Evolutionary conservation across 1,140 invertebrate genomes (phyloP), one percentile per base, ranked within the genome.

Genomic region (Halyomorpha halys): DNA sequence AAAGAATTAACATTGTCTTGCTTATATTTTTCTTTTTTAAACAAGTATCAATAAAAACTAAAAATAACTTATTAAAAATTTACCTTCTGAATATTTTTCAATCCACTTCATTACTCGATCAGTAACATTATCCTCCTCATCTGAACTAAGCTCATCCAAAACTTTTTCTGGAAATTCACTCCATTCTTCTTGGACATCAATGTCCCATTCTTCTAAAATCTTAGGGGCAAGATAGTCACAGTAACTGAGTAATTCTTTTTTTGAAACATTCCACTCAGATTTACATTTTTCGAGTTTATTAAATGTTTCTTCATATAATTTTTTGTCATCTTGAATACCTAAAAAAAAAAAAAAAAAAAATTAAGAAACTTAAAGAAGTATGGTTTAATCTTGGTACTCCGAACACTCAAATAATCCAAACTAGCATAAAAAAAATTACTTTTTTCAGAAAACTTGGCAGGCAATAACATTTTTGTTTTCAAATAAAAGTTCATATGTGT

Each of bases 191-290:
- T 16, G 2, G 8, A 44, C 44, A 5, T 60, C 59, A 6, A 60
- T 18, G 18, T 19, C 44, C 59, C 59, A 60, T 34, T 44, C 44
- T 19, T 34, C 34, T 19, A 60, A 44, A n/a, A 60, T 44, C 16
- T 18, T 34, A 18, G 59, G 59, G 9, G 59, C 59, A 6, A 60
- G 34, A 44, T 60, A 60, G 44, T 60, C 59, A 44, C 59, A 23
- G n/a, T 60, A 60, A 13, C 44, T 60, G 2, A 60, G 30, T 11
- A 60, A 44, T 60, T 60, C 30, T 18, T 44, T 60, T 60, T 60
- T 60, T 44, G 59, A 60, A 39, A 60, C 44, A 19, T 23, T 44
- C 59, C 59, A 60, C 4, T 18, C n/a, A 49, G 47, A 3, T 49
- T 18, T 19, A 21, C 21, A 19, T 6, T 19, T 49, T 49, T 19